Evolutionary conservation across 2,797 vertebrate species (phyloP), one percentile per base, ranked within the genome.

Genomic region (Periparus ater): DNA sequence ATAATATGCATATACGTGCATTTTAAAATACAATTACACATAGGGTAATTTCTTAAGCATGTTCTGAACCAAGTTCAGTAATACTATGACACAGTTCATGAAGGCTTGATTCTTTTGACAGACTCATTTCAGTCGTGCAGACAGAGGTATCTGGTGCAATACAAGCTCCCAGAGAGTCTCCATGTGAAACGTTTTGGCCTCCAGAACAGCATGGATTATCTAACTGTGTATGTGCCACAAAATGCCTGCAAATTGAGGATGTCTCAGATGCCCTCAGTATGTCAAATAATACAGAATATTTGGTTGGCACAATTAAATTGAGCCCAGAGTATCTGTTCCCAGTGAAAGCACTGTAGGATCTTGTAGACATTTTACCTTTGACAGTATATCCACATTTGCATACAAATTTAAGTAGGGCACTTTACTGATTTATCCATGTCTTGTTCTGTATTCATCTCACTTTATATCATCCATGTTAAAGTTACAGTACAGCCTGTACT

Each of bases 1-100:
- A 18, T 54, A 36, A 23, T 34, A 38, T n/a, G 29, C 11, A 26
- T 18, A 21, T 12, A 23, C 0, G 0, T 38, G 6, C 23, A 54
- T 82, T 82, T 67, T 50, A 67, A 63, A 78, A 58, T 50, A 17
- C 10, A 9, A 5, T 50, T 82, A 25, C 12, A 78, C 3, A 60
- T 10, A 30, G 5, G 75, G 19, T 53, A 47, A 57, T 26, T 80
- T 68, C 26, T 68, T 42, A 50, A 68, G n/a, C n/a, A 30, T 15
- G 2, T 47, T 78, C n/a, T 65, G 50, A 75, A 72, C 6, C 25
- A 74, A 36, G n/a, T 44, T 65, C 36, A 62, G 9, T 67, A 76
- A 38, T 38, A 18, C 5, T 45, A 9, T 50, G 44, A 22, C 62
- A 32, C 1, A 2, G 27, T 20, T 61, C 29, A 45, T n/a, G 13